A percentile compares a stretch with the other conserved stretches of the same genome.
Evolutionary conservation across 1,140 invertebrate species (phyloP).

Genomic region (Calephelis virginiensis): DNA sequence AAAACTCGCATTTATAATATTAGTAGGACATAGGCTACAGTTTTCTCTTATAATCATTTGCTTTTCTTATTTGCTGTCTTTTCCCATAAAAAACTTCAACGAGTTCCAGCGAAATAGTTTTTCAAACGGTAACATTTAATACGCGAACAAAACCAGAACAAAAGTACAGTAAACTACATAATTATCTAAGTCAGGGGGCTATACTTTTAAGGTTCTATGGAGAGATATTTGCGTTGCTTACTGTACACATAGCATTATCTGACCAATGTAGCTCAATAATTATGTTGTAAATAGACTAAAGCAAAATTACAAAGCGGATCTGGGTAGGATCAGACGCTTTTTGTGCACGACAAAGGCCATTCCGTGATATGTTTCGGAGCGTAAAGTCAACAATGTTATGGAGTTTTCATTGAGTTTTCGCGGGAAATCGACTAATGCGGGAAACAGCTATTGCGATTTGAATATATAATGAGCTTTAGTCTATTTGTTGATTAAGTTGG

Average conservation of each 20-base stretch:
- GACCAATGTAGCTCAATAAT: slow-evolving; percentile 49
- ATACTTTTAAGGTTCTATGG: too few species aligned
- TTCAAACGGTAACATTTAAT: too few species aligned
- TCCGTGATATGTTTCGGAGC: slow-evolving; percentile 66
- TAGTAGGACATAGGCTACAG: too few species aligned
- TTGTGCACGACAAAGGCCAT: slow-evolving; percentile 68
- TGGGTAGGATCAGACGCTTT: slow-evolving; percentile 60
- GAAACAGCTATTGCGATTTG: slow-evolving; percentile 64
- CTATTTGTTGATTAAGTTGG: slow-evolving; percentile 68
- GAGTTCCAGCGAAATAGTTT: too few species aligned
- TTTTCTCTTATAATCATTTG: too few species aligned
- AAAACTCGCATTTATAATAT: too few species aligned
- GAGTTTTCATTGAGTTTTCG: slow-evolving; percentile 60
- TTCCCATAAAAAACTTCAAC: too few species aligned
- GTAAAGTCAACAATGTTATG: slow-evolving; percentile 42
- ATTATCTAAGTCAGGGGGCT: too few species aligned
- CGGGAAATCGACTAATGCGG: slow-evolving; percentile 62
- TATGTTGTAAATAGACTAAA: slow-evolving; percentile 68
- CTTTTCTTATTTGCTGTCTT: too few species aligned
- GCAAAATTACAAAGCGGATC: slow-evolving; percentile 63
- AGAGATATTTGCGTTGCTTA: not conserved
- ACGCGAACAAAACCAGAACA: too few species aligned
- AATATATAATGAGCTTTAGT: slow-evolving; percentile 63
- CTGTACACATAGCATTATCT: slow-evolving; percentile 7
- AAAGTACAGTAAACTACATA: too few species aligned